Base-by-base conservation (phyloP, 2,797 vertebrate species). In the Sternotherus odoratus region DNA sequence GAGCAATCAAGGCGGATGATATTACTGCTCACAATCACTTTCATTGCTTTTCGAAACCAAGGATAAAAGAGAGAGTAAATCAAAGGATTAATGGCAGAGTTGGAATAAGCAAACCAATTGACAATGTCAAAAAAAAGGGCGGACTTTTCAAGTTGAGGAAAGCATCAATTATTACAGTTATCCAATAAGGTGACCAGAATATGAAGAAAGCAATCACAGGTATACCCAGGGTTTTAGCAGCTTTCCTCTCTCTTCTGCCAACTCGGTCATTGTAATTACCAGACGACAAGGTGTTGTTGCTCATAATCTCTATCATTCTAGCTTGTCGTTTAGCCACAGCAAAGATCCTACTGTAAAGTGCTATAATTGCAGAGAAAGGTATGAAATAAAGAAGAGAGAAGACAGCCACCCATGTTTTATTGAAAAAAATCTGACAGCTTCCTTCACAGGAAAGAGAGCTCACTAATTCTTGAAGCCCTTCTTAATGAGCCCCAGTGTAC, bases 161-260 rank as follows among this genome's bases (percentile, higher is more conserved):
- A 84, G 95, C 69, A 11, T 94, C 87, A 3, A 94, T 91, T 77
- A 96, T 48, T 2, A 91, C 86, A 49, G 94, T 96, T 72, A 96
- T 5, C 10, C 97, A 98, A 80, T 94, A 95, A 1, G 89, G 94
- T 8, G 82, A 92, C 97, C 95, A 97, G 43, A 97, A 98, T 15
- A 97, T 49, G 0, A 93, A 78, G 69, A 97, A 98, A 9, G 95
- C 48, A 0, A 97, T 94, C 66, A 96, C 95, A 4, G 96, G 75
- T 6, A 95, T 51, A 16, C 88, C 93, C 12, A 97, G 95, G 2
- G 96, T 98, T 95, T 96, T 98, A 3, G 95, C 97, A 57, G 97
- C 95, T 92, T 98, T 98, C 91, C 89, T 93, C 90, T 97, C 95
- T 79, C 79, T 79, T 50, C 93, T 97, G 19, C 75, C 77, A 54